These are phyloP conservation scores for Globicephala melas DNA, from an alignment of 2,113 vertebrate genomes.

Conservation along the genomic window DNA sequence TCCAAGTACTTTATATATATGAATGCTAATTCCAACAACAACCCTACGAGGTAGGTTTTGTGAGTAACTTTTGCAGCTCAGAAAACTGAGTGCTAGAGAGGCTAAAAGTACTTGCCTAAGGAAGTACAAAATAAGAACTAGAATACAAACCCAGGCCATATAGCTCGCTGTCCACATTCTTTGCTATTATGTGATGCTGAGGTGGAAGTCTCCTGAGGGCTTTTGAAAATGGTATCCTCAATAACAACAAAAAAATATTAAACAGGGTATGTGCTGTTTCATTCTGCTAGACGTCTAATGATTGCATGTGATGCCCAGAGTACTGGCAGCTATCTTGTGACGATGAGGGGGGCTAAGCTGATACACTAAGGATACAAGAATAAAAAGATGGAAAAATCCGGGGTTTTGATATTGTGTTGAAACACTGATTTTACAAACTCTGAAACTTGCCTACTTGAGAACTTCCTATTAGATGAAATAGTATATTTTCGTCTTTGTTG, in stretches of 20 bases:
- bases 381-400: neutral
- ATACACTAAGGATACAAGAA: neutral
- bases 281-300: neutral
- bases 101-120: neutral
- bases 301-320: neutral
- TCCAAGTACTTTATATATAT: neutral
- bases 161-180: neutral
- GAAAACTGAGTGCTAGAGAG: neutral
- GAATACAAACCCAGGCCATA: neutral
- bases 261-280: neutral
- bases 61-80: neutral
- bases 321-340: neutral
- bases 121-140: neutral
- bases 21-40: neutral
- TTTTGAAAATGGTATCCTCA: neutral
- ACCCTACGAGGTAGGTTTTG: neutral
- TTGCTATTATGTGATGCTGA: neutral
- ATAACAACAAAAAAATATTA: neutral
- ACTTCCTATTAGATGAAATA: neutral
- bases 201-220: neutral
- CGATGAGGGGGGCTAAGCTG: neutral
- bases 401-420: neutral
- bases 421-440: neutral
- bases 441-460: neutral
- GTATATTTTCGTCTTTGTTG: neutral